phyloP scores from a whole-genome alignment of 2,113 vertebrate species.

The Oncorhynchus nerka region DNA sequence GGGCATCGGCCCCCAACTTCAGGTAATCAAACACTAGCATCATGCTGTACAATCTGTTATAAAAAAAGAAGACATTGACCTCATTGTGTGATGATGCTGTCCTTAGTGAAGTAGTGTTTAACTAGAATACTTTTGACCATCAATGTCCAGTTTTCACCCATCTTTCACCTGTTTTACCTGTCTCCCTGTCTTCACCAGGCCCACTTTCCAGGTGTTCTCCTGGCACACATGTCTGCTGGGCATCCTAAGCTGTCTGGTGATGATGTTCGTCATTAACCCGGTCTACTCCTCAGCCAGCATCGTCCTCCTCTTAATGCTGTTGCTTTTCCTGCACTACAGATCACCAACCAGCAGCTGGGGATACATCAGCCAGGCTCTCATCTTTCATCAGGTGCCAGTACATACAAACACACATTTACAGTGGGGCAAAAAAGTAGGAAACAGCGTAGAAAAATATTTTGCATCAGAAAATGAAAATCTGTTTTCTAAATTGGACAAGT shows the following conservation, averaged over 20 bases:
- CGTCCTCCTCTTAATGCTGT: conserved; percentile 79
- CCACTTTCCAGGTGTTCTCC: conserved; percentile 87
- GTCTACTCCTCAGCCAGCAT: conserved; percentile 83
- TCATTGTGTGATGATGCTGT: background rate
- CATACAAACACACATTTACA: background rate
- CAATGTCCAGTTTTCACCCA: background rate
- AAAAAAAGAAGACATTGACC: background rate
- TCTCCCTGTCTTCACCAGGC: conserved; percentile 65
- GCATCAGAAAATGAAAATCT: too few species aligned
- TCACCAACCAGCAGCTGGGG: conserved; percentile 89
- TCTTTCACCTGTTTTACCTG: background rate
- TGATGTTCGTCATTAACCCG: conserved; percentile 91
- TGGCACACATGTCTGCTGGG: conserved; percentile 89
- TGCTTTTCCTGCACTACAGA: conserved; percentile 83
- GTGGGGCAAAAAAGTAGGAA: too few species aligned
- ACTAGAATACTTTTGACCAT: background rate
- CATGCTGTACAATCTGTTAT: background rate
- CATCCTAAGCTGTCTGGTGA: conserved; percentile 83
- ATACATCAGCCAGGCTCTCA: conserved; percentile 89
- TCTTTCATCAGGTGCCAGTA: conserved; percentile 80
- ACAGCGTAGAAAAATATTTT: too few species aligned
- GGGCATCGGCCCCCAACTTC: conserved; percentile 92
- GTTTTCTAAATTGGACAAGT: too few species aligned
- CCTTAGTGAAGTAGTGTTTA: background rate
- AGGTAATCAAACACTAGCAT: conserved; percentile 68